Percentiles rank a stretch among this genome's conserved stretches.
Conservation (phyloP, 2,797 vertebrate species). For the Nyctibius grandis region DNA sequence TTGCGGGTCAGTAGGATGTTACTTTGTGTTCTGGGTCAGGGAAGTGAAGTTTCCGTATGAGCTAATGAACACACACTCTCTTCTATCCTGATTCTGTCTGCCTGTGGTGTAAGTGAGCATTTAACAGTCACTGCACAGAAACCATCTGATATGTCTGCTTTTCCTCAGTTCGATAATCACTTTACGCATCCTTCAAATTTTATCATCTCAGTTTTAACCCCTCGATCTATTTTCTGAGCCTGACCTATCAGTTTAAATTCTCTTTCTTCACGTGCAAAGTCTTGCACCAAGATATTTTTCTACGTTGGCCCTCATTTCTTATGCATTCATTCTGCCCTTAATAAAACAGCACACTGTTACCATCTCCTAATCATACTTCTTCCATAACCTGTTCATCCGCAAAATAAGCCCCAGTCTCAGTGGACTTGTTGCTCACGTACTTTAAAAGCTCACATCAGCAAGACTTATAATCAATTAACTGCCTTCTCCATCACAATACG, state of each 20-base stretch:
- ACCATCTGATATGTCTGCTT: not conserved
- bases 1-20: not conserved
- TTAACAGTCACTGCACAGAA: not conserved
- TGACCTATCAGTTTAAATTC: not conserved
- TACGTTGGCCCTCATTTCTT: not conserved
- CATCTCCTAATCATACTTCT: not conserved
- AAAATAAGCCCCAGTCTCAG: not conserved
- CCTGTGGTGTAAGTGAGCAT: not conserved
- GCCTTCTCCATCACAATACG: not conserved
- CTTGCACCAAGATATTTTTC: not conserved
- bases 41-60: not conserved
- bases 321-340: not conserved
- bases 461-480: not conserved
- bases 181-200: not conserved
- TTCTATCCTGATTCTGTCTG: not conserved
- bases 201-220: not conserved
- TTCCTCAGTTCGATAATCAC: not conserved
- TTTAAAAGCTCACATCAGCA: not conserved
- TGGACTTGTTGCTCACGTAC: not conserved
- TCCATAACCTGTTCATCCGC: not conserved
- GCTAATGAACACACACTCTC: not conserved
- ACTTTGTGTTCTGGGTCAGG: not conserved
- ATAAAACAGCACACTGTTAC: not conserved
- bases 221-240: not conserved
- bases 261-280: not conserved